Evolutionary conservation across 2,888 invertebrate species (phyloP).

Genomic region (Adineta ricciae): DNA sequence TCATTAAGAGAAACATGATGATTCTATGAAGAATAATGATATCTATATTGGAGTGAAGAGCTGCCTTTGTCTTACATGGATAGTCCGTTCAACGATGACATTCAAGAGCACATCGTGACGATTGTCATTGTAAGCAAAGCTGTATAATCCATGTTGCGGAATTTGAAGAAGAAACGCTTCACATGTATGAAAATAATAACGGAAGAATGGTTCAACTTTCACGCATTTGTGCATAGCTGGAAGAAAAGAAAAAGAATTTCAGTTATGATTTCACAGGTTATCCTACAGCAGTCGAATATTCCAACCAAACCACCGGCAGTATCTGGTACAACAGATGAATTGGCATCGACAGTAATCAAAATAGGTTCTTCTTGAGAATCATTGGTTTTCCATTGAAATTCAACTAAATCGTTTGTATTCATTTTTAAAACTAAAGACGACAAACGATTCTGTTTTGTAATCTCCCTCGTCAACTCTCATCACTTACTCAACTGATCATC

Average conservation of each 20-base stretch:
- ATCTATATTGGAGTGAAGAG: neutral
- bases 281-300: conserved; percentile 4
- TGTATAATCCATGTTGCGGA: neutral
- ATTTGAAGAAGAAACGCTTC: neutral
- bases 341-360: neutral
- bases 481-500: conserved; percentile 1
- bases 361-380: neutral
- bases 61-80: neutral
- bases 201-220: neutral
- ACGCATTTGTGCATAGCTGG: neutral
- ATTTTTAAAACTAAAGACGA: neutral
- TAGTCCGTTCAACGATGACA: neutral
- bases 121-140: neutral
- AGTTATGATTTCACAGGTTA: no score
- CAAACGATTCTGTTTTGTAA: no score
- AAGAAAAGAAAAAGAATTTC: neutral
- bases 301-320: neutral
- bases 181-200: neutral
- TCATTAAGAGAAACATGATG: neutral
- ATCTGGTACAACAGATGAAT: neutral
- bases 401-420: neutral
- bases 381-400: neutral
- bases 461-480: neutral
- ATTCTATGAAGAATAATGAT: neutral
- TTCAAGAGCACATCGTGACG: neutral